phyloP scores from a whole-genome alignment of 2,797 vertebrate species.

The Neomorphus geoffroyi region DNA sequence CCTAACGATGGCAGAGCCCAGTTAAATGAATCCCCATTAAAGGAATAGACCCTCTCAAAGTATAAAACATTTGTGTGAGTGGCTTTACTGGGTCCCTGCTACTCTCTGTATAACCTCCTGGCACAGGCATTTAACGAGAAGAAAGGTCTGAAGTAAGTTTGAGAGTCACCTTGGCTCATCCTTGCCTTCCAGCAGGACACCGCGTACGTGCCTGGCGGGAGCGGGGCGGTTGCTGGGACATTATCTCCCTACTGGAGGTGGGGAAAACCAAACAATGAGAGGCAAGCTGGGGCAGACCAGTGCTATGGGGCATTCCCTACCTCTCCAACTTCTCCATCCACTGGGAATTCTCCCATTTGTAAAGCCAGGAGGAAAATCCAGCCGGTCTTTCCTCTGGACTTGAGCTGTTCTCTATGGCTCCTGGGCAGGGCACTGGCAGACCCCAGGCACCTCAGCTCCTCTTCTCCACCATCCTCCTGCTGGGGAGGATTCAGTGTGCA shows the following conservation, averaged over 20 bases:
- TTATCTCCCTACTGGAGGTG: neutral
- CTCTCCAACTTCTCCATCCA: neutral
- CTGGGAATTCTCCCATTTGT: neutral
- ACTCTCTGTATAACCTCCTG: neutral
- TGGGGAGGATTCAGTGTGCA: neutral
- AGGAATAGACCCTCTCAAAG: constrained; percentile 40
- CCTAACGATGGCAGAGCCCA: constrained; percentile 42
- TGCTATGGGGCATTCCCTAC: neutral
- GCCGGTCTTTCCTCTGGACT: neutral
- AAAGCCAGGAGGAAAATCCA: neutral
- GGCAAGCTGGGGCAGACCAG: neutral
- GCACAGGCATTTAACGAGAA: neutral
- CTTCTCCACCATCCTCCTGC: neutral
- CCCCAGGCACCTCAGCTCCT: rapidly evolving
- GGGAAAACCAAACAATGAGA: neutral
- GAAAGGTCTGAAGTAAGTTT: constrained; percentile 8
- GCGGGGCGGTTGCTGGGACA: neutral
- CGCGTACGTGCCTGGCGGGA: rapidly evolving
- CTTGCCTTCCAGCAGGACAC: neutral
- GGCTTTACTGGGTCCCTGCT: constrained; percentile 1
- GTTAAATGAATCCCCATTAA: constrained; percentile 60
- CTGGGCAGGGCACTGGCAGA: neutral
- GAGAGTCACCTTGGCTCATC: constrained; percentile 41
- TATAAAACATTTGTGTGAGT: constrained; percentile 1
- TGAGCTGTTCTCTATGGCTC: neutral